phyloP scores from a whole-genome alignment of 2,797 vertebrate genomes.

The Psittacula derbiana region DNA sequence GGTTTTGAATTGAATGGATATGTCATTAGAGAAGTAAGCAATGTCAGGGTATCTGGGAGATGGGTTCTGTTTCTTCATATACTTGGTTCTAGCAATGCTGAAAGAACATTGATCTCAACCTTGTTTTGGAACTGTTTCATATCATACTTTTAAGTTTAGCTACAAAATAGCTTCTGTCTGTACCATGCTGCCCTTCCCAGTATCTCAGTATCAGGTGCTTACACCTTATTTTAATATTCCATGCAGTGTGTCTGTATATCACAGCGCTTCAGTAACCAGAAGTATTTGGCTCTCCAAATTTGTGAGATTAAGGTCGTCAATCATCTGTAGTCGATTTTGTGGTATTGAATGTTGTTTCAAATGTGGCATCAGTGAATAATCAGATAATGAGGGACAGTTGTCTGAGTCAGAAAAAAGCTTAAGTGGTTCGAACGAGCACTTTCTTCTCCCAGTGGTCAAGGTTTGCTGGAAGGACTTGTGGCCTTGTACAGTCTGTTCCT shows the following conservation, averaged over 20 bases:
- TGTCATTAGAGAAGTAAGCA: background rate
- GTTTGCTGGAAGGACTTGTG: background rate
- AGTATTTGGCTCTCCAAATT: background rate
- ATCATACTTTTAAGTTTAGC: background rate
- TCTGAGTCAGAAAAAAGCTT: background rate
- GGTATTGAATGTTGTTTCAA: background rate
- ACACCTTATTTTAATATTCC: background rate
- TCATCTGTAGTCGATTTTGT: background rate
- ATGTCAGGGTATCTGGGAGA: background rate
- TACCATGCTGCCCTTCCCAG: background rate
- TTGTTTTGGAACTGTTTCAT: background rate
- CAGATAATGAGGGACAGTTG: background rate
- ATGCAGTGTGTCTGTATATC: background rate
- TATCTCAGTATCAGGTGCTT: background rate
- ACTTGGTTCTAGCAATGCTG: background rate
- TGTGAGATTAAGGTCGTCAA: background rate
- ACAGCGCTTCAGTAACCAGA: background rate
- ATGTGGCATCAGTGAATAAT: background rate
- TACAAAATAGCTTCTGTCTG: background rate
- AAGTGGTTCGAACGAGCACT: background rate
- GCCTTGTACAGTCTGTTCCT: background rate
- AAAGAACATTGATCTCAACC: background rate
- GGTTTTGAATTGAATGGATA: background rate
- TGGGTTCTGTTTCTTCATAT: background rate
- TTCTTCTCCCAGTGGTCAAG: background rate